Base-by-base conservation (phyloP, 2,888 invertebrate species). In the Tethea ocularis region DNA sequence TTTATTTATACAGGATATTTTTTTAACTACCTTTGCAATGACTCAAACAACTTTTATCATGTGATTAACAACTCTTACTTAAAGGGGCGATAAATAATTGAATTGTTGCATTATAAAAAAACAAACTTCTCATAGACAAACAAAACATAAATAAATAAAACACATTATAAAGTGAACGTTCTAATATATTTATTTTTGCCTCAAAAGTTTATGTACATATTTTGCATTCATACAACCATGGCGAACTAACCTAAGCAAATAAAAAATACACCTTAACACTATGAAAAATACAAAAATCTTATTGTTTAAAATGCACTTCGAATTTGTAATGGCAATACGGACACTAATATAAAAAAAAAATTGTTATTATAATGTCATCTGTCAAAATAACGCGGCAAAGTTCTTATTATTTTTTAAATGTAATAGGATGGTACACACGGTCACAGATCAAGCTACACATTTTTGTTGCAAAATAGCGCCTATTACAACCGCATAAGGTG, bases 181-280 rank as follows among this genome's bases (percentile, higher is more conserved):
- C 64, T 72, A 74, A 69, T 69, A 75, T 73, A 72, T 72, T 71
- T 73, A 74, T 69, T 72, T 73, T 71, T 66, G 71, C 69, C 67
- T 75, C 68, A 64, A 67, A 63, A 60, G 61, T 70, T 46, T 77
- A 74, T 78, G 69, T 77, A 76, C 76, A 70, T 53, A 51, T 62
- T 58, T 64, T 65, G 64, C 60, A 58, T 54, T 29, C 51, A 62
- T 62, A 76, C 51, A 72, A 65, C 71, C 41, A 58, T n/a, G 33
- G 58, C 58, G 36, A 41, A 60, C 61, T 64, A 66, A 52, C 59
- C 63, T 69, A 74, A 55, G 66, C 68, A 68, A 72, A 74, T 67
- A 66, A 69, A 73, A 61, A 71, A 68, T 68, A 71, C 66, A 69
- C 29, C 65, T 66, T 75, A 70, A 60, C 46, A 56, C 52, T 62